Conservation (phyloP, 2,888 invertebrate genomes). For the Chrysolina haemoptera region DNA sequence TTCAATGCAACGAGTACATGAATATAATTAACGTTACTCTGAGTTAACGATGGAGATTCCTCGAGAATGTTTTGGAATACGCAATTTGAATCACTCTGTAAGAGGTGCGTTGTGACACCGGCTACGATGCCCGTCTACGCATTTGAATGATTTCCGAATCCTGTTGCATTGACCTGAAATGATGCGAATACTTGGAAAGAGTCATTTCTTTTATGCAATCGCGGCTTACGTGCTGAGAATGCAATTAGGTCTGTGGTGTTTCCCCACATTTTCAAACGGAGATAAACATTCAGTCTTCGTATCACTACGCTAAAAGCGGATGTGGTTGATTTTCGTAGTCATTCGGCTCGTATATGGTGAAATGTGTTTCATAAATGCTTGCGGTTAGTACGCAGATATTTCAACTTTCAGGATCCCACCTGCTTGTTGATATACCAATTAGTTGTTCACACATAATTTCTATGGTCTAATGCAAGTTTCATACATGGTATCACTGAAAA, state of each 20-base stretch:
- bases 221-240: conserved; percentile 1
- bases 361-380: neutral
- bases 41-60: too few species aligned
- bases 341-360: neutral
- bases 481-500: too few species aligned
- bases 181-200: neutral
- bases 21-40: too few species aligned
- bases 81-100: too few species aligned
- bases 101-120: too few species aligned
- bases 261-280: neutral
- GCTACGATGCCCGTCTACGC: too few species aligned
- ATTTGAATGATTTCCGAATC: neutral
- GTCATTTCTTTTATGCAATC: neutral
- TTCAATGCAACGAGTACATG: too few species aligned
- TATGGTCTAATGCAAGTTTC: too few species aligned
- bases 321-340: neutral
- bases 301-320: neutral
- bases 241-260: neutral
- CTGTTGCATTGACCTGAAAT: neutral
- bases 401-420: neutral
- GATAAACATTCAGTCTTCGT: neutral
- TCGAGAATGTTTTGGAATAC: too few species aligned
- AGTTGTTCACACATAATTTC: too few species aligned
- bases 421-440: too few species aligned
- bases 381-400: neutral